phyloP scores from a whole-genome alignment of 2,113 vertebrate genomes.

The Datnioides undecimradiatus region DNA sequence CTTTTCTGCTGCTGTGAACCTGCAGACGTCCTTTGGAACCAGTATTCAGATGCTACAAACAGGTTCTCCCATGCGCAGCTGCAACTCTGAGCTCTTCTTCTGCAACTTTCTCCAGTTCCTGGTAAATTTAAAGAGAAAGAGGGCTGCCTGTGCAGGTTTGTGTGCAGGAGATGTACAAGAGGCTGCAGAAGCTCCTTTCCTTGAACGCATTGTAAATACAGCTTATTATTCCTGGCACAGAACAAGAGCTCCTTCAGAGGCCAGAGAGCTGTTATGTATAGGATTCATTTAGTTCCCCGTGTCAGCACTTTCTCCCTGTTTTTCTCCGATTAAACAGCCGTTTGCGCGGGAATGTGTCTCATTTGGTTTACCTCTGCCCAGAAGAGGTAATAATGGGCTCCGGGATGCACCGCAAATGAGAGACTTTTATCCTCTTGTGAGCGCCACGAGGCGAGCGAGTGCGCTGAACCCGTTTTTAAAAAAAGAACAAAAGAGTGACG shows the following conservation, averaged over 20 bases:
- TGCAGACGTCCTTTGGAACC: too few species aligned
- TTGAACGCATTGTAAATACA: not conserved
- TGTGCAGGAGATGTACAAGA: not conserved
- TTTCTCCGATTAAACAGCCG: slow-evolving; percentile 7
- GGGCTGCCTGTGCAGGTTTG: not conserved
- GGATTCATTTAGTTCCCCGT: slow-evolving; percentile 24
- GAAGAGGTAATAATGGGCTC: slow-evolving; percentile 27
- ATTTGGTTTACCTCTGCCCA: slow-evolving; percentile 39
- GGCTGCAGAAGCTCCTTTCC: not conserved
- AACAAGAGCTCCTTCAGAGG: slow-evolving; percentile 25
- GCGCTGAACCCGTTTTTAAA: slow-evolving; percentile 17
- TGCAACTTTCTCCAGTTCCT: not conserved
- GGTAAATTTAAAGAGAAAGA: not conserved
- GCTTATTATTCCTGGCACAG: slow-evolving; percentile 40
- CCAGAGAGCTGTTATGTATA: not conserved
- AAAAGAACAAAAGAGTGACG: not conserved
- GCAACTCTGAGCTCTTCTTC: not conserved
- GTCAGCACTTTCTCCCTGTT: slow-evolving; percentile 28
- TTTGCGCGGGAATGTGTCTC: slow-evolving; percentile 13
- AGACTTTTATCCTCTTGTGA: slow-evolving; percentile 21
- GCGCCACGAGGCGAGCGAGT: not conserved
- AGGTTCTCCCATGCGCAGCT: too few species aligned
- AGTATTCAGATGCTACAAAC: too few species aligned
- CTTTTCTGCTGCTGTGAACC: too few species aligned
- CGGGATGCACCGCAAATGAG: slow-evolving; percentile 21